Percentiles rank a stretch among this genome's conserved stretches.
Conservation (phyloP, 2,888 invertebrate genomes). For the Idaea dimidiata region DNA sequence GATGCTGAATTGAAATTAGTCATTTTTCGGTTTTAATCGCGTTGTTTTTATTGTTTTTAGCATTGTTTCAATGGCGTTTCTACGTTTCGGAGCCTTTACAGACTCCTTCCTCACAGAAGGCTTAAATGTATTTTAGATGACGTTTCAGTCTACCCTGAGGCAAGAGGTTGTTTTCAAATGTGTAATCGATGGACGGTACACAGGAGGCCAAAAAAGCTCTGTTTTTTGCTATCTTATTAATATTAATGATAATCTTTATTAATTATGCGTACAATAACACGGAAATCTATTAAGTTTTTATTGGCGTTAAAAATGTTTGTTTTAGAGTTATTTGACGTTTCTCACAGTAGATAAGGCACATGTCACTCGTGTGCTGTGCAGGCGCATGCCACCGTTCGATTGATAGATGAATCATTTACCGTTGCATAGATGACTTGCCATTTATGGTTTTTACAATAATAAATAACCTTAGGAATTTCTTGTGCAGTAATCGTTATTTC, state of each 20-base stretch:
- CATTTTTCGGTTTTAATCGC: too few relatives aligned
- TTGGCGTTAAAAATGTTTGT: slow-evolving; percentile 48
- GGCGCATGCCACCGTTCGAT: slow-evolving; percentile 35
- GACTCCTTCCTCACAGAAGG: too few relatives aligned
- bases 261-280: slow-evolving; percentile 31
- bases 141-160: too few relatives aligned
- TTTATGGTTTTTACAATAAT: slow-evolving; percentile 40
- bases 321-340: slow-evolving; percentile 50
- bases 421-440: slow-evolving; percentile 61
- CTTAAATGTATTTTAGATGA: too few relatives aligned
- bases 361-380: slow-evolving; percentile 37
- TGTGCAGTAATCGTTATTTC: slow-evolving; percentile 27
- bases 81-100: too few relatives aligned
- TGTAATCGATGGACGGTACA: too few relatives aligned
- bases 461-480: slow-evolving; percentile 40
- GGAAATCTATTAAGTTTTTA: slow-evolving; percentile 41
- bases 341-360: slow-evolving; percentile 33
- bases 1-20: too few relatives aligned
- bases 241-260: slow-evolving; percentile 12
- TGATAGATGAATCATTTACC: slow-evolving; percentile 59
- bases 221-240: not conserved
- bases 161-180: too few relatives aligned
- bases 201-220: not conserved
- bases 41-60: too few relatives aligned
- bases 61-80: too few relatives aligned